Evolutionary conservation across 37 sponge, comb jelly and placozoan species (phyloP).

Genomic region (Spongia lamella): DNA sequence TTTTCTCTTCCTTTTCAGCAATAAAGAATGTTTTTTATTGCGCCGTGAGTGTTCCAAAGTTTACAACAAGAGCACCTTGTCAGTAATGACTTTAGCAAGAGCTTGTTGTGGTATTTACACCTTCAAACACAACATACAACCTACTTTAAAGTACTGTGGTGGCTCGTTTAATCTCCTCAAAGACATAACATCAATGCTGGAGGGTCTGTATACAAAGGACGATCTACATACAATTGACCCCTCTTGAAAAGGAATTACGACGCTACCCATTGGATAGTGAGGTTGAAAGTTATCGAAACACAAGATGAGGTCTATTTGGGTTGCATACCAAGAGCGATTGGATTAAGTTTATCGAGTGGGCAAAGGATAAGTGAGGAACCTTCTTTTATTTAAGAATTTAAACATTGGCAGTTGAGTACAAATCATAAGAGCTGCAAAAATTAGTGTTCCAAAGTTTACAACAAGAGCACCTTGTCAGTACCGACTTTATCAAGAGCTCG

Average conservation of each 20-base stretch:
- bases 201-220: constrained; percentile 36
- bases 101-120: constrained; percentile 31
- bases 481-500: constrained; percentile 8
- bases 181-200: constrained; percentile 46
- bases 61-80: too few relatives aligned
- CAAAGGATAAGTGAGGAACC: too few relatives aligned
- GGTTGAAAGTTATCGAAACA: not conserved
- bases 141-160: constrained; percentile 18
- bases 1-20: too few relatives aligned
- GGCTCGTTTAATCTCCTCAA: constrained; percentile 13
- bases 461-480: too few relatives aligned
- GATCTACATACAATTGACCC: constrained; percentile 7
- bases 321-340: constrained; percentile 24
- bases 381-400: too few relatives aligned
- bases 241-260: constrained; percentile 44
- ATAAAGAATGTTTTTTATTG: too few relatives aligned
- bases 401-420: too few relatives aligned
- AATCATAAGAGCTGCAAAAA: too few relatives aligned
- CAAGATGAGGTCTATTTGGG: not conserved
- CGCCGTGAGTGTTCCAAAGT: too few relatives aligned
- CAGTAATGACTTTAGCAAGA: not conserved
- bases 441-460: too few relatives aligned
- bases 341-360: constrained; percentile 32
- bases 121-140: constrained; percentile 37
- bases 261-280: constrained; percentile 30